These are phyloP conservation scores for honey bee (Apis mellifera) DNA, from an alignment of 1,140 invertebrate genomes.

Conservation along the genomic window DNA sequence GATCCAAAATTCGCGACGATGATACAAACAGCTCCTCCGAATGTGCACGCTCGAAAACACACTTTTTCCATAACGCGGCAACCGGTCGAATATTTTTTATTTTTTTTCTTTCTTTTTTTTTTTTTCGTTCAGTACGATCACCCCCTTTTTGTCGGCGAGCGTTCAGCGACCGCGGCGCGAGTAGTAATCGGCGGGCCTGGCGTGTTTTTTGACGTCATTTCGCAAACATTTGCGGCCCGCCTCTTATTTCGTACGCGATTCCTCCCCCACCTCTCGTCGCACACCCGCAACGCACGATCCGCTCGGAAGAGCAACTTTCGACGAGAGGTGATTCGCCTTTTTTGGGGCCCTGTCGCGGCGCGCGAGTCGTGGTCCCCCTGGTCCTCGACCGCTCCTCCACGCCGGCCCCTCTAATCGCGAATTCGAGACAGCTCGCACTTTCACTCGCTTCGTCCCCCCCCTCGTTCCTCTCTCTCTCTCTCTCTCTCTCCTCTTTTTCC, in stretches of 20 bases:
- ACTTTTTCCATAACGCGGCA: no score
- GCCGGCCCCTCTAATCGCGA: conserved; percentile 52
- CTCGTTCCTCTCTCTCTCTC: neutral
- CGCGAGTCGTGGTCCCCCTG: conserved; percentile 2
- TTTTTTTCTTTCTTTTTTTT: neutral
- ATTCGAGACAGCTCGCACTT: conserved; percentile 58
- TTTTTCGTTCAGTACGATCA: neutral
- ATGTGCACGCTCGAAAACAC: no score
- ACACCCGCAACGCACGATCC: conserved; percentile 4
- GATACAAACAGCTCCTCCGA: no score
- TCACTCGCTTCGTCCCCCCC: conserved; percentile 41
- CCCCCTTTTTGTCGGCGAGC: neutral
- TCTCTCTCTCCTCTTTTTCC: no score
- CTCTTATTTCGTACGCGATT: conserved; percentile 45
- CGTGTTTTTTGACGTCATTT: conserved; percentile 66
- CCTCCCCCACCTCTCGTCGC: neutral
- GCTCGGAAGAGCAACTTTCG: conserved; percentile 38
- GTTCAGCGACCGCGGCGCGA: conserved; percentile 22
- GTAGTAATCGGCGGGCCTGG: conserved; percentile 9
- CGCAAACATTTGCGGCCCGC: conserved; percentile 67
- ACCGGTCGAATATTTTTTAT: no score
- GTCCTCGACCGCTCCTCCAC: conserved; percentile 13
- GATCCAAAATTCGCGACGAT: no score
- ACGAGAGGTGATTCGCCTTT: conserved; percentile 61
- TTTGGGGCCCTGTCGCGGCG: conserved; percentile 44